A percentile compares a stretch with the other conserved stretches of the same genome.
Evolutionary conservation across 2,797 vertebrate genomes (phyloP).

Genomic region (Crocidura indochinensis): DNA sequence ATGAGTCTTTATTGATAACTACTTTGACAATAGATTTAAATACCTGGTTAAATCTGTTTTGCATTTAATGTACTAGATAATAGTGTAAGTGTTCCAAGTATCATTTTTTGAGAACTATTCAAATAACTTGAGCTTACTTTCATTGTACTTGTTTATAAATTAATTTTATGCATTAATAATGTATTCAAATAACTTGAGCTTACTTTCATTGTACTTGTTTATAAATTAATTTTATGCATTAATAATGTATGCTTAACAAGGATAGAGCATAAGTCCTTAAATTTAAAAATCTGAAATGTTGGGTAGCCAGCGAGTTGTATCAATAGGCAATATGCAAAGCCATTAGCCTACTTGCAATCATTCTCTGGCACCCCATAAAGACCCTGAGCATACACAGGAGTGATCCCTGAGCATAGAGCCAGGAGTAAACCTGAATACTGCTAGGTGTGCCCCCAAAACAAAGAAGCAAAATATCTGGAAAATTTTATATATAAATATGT

Average conservation of each 20-base stretch:
- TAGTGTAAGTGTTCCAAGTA: background rate
- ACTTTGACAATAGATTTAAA: slow-evolving; percentile 38
- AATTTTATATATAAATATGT: background rate
- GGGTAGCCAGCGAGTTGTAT: too few species aligned
- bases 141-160: background rate
- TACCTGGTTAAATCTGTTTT: slow-evolving; percentile 64
- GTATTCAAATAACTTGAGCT: background rate
- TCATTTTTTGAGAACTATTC: slow-evolving; percentile 37
- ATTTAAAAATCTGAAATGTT: slow-evolving; percentile 23
- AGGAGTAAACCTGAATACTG: too few species aligned
- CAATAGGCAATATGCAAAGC: too few species aligned
- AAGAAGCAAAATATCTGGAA: too few species aligned
- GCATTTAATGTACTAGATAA: background rate
- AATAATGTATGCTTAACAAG: background rate
- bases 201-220: background rate
- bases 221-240: too few species aligned
- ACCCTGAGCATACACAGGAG: too few species aligned
- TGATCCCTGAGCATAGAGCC: too few species aligned
- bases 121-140: background rate
- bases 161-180: slow-evolving; percentile 23
- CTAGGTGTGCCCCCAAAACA: too few species aligned
- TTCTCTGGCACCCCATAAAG: too few species aligned
- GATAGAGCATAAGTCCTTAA: slow-evolving; percentile 3
- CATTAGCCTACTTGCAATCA: too few species aligned
- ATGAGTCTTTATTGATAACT: slow-evolving; percentile 43